Evolutionary conservation across 2,888 invertebrate genomes (phyloP).

Genomic region (Hofmannophila pseudospretella): DNA sequence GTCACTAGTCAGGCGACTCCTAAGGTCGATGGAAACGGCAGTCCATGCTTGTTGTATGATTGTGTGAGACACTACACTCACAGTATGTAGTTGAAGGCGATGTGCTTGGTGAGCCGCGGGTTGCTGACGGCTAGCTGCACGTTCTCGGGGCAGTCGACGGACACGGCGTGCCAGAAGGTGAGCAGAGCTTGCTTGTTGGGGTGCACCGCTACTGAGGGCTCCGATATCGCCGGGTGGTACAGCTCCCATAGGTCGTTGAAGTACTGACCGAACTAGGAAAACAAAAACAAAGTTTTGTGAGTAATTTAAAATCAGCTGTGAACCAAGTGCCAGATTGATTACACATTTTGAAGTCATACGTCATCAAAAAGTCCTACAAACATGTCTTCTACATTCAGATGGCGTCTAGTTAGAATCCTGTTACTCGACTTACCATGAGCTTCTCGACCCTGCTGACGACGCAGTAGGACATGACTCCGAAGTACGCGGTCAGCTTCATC

Average conservation of each 20-base stretch:
- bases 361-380: too few species aligned
- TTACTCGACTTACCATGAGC: constrained; percentile 92
- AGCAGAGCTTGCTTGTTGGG: constrained; percentile 96
- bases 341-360: too few species aligned
- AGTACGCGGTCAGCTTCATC: constrained; percentile 94
- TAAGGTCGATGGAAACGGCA: too few species aligned
- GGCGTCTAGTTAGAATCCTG: too few species aligned
- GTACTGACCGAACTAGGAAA: constrained; percentile 90
- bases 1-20: too few species aligned
- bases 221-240: constrained; percentile 95
- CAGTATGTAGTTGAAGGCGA: constrained; percentile 97
- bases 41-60: too few species aligned
- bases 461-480: constrained; percentile 94
- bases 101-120: constrained; percentile 93
- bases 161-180: constrained; percentile 95
- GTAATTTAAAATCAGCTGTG: neutral
- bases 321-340: too few species aligned
- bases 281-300: constrained; percentile 19
- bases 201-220: constrained; percentile 96
- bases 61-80: constrained; percentile 72
- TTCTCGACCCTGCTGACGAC: constrained; percentile 94
- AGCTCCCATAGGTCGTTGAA: constrained; percentile 95
- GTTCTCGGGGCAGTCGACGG: constrained; percentile 95
- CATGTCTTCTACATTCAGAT: too few species aligned
- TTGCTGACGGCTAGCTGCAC: constrained; percentile 92